Evolutionary conservation across 2,797 vertebrate genomes (phyloP), one percentile per base, ranked within the genome.

Genomic region (Spinus pinus): DNA sequence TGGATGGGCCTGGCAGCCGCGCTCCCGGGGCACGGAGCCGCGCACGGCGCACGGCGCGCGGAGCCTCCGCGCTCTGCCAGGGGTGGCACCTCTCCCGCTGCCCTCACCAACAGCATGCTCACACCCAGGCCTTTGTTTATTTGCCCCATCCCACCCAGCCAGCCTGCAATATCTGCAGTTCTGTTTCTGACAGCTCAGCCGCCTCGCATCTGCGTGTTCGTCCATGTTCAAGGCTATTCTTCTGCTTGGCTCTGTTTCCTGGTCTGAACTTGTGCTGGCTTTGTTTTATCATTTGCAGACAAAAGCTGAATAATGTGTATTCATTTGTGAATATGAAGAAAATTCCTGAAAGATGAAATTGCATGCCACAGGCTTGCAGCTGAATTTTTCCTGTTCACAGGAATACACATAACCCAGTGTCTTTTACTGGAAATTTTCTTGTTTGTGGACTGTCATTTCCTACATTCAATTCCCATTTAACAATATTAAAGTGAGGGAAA

Each of bases 1-100:
- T 98, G 98, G 98, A 99, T 98, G 98, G 98, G 97, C 98, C 98
- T 99, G 99, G 99, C 98, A 98, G 88, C 96, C 96, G 86, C 81
- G 51, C 95, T 97, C 97, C 95, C 27, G 4, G 41, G 31, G 61
- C 61, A 6, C 23, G 1, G 62, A 65, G 62, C 42, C 12, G 95
- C 93, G 57, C 95, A 94, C 20, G 33, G 95, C 93, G 57, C 95
- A 94, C 20, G 33, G 44, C 23, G 74, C 78, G 35, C 58, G 23
- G 75, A 95, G 53, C 92, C 95, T 95, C 84, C 10, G 8, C 28
- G 47, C 69, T 91, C 95, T 85, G 70, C 24, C 14, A 60, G 74
- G 9, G 72, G 33, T 46, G 81, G 95, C 88, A 18, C 83, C 56
- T 62, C 65, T 83, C 93, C 83, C 54, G 81, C 19, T 39, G 91